A percentile compares a stretch with the other conserved stretches of the same genome.
phyloP scores from a whole-genome alignment of 64 coral and sea anemone species.

The Dendrophyllia cribrosa region DNA sequence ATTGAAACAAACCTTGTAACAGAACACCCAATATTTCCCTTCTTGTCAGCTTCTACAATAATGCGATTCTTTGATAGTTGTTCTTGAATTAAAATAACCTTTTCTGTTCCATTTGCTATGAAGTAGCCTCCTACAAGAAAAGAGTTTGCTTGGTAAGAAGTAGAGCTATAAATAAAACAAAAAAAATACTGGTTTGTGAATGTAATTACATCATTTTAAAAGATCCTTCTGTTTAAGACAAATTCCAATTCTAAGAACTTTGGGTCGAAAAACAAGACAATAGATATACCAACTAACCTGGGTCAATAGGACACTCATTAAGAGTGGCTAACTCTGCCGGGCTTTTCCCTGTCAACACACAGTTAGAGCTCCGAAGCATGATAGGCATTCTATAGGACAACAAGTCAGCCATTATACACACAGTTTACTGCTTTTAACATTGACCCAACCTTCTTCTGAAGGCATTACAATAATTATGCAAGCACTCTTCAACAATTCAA shows the following conservation, averaged over 20 bases:
- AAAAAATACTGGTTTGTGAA: too few species aligned
- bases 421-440: too few species aligned
- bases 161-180: background rate
- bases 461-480: too few species aligned
- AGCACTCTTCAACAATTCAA: too few species aligned
- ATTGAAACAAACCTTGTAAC: slow-evolving; percentile 79
- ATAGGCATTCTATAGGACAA: slow-evolving; percentile 84
- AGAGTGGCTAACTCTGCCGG: slow-evolving; percentile 82
- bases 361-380: slow-evolving; percentile 96
- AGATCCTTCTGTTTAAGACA: too few species aligned
- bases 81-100: slow-evolving; percentile 98
- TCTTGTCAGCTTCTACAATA: slow-evolving; percentile 97
- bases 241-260: too few species aligned
- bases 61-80: slow-evolving; percentile 99
- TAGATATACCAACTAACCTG: slow-evolving; percentile 66
- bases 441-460: too few species aligned
- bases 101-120: slow-evolving; percentile 97
- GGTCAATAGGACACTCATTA: slow-evolving; percentile 97
- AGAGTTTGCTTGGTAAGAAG: background rate
- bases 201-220: too few species aligned
- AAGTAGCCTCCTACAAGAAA: slow-evolving; percentile 89
- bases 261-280: background rate
- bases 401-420: background rate
- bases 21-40: slow-evolving; percentile 94
- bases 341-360: slow-evolving; percentile 95